These are phyloP conservation scores for Lepidotrigona ventralis DNA, from an alignment of 1,140 invertebrate genomes.

Conservation along the genomic window DNA sequence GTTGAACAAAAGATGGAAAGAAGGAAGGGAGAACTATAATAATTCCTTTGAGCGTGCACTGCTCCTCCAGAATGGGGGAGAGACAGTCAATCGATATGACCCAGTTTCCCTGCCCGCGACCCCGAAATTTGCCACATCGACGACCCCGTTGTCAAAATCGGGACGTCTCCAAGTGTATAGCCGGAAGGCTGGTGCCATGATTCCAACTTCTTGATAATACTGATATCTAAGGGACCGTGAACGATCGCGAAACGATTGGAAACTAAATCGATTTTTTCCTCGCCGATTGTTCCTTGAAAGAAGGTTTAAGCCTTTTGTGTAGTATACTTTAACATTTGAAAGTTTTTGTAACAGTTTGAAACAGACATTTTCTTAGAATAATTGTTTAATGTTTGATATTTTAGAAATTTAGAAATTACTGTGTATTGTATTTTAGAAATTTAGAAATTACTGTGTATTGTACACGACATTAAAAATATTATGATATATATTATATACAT, in stretches of 20 bases:
- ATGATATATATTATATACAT: no score
- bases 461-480: background rate
- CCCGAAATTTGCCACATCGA: slow-evolving; percentile 56
- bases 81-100: slow-evolving; percentile 59
- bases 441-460: background rate
- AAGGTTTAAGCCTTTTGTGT: background rate
- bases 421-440: background rate
- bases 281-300: background rate
- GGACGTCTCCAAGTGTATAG: slow-evolving; percentile 3
- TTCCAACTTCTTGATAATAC: background rate
- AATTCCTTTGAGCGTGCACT: slow-evolving; percentile 31
- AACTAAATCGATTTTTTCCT: background rate
- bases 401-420: background rate
- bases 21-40: slow-evolving; percentile 13
- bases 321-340: background rate
- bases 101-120: slow-evolving; percentile 53
- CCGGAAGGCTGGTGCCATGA: slow-evolving; percentile 2
- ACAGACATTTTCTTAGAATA: no score
- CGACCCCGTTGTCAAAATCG: slow-evolving; percentile 56
- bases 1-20: slow-evolving; percentile 15
- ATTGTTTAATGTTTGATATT: background rate
- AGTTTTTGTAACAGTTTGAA: background rate
- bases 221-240: no score
- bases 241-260: background rate
- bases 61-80: slow-evolving; percentile 18